A percentile compares a stretch with the other conserved stretches of the same genome.
Conservation (phyloP, 2,113 vertebrate genomes). For the Axis porcinus region DNA sequence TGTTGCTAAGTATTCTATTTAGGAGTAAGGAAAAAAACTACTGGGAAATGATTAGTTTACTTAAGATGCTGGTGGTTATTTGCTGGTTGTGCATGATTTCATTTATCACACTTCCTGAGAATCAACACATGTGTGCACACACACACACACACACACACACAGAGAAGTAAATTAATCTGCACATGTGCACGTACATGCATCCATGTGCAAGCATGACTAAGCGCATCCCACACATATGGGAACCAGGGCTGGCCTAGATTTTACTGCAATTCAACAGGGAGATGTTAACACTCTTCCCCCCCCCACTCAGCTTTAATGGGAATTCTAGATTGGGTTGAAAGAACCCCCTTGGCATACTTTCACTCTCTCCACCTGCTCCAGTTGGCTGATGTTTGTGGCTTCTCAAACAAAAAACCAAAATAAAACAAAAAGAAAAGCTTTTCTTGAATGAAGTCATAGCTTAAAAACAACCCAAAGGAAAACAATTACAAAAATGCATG, state of each 20-base stretch:
- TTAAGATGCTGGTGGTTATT: constrained; percentile 7
- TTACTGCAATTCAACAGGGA: constrained; percentile 33
- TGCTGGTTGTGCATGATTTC: constrained; percentile 43
- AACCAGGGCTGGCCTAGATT: constrained; percentile 63
- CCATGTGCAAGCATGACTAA: constrained; percentile 59
- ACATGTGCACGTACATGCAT: neutral
- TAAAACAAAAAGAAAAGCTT: constrained; percentile 37
- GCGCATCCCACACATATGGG: constrained; percentile 39
- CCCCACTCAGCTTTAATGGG: constrained; percentile 10
- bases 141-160: neutral
- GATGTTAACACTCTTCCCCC: neutral
- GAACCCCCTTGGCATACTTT: constrained; percentile 37
- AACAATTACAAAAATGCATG: constrained; percentile 10
- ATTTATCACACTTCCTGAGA: constrained; percentile 1
- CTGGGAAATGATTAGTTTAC: neutral
- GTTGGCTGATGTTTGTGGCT: constrained; percentile 26
- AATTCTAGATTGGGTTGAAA: constrained; percentile 56
- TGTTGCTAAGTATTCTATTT: constrained; percentile 14
- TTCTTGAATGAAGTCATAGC: constrained; percentile 38
- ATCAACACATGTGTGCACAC: neutral
- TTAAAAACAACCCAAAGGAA: constrained; percentile 27
- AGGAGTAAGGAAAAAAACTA: constrained; percentile 28
- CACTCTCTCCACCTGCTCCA: constrained; percentile 40
- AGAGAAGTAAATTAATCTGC: neutral
- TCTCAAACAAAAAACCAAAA: constrained; percentile 36